These are phyloP conservation scores for Cariama cristata DNA, from an alignment of 2,113 vertebrate genomes.

Conservation along the genomic window DNA sequence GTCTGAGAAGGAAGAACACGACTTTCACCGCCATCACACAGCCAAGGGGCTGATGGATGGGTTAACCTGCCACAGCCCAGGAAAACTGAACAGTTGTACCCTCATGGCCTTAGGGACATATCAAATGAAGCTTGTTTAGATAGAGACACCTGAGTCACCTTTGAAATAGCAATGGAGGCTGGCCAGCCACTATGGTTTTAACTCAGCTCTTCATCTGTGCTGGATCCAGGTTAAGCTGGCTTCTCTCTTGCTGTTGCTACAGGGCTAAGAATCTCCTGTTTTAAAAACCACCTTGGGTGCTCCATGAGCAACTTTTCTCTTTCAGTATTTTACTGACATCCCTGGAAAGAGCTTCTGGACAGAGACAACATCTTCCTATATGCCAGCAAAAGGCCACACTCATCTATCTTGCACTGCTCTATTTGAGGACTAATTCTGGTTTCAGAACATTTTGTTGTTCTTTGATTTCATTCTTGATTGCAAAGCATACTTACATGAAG, in stretches of 20 bases:
- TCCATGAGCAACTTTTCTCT: background rate
- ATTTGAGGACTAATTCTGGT: background rate
- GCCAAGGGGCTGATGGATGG: background rate
- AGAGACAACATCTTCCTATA: background rate
- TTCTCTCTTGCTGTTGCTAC: background rate
- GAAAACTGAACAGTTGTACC: background rate
- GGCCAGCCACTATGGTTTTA: background rate
- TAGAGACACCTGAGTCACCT: background rate
- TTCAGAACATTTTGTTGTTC: background rate
- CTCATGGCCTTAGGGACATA: background rate
- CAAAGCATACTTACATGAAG: background rate
- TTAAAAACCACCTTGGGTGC: background rate
- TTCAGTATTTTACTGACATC: background rate
- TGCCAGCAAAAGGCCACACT: background rate
- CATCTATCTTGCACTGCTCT: background rate
- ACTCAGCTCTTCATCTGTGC: background rate
- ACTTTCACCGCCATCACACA: background rate
- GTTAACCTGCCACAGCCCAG: background rate
- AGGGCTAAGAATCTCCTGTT: background rate
- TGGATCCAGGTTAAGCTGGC: background rate
- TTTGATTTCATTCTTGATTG: conserved; percentile 10
- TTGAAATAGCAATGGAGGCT: background rate
- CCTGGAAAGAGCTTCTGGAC: background rate
- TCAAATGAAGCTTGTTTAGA: background rate
- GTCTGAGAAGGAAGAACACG: background rate